Base-by-base conservation (phyloP, 2,888 invertebrate genomes). In the Gymnocheta viridis region DNA sequence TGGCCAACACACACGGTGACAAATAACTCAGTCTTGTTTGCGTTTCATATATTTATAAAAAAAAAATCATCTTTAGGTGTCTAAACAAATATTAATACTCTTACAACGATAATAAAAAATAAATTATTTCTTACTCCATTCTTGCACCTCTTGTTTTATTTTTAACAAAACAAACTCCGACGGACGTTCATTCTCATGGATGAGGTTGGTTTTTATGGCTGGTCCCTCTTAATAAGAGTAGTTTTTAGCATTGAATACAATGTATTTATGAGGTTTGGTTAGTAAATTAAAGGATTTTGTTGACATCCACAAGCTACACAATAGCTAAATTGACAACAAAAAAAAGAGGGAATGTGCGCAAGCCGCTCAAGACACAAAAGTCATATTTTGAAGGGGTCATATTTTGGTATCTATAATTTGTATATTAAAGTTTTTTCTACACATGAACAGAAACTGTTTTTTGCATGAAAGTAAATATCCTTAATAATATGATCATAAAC, bases 271-370 rank as follows among this genome's bases (percentile, higher is more conserved):
- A 41, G 49, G 69, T 81, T 84, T 81, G 67, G 54, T 38, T 38
- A 73, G 69, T 81, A 81, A 84, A 81, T 81, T 77, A 69, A 69
- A 73, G 84, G 77, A 84, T 84, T 81, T 84, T 47, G 14, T 51
- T 54, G 32, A 54, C 54, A 41, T 54, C 29, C 22, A 10, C 19
- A 3, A n/a, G 32, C 14, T 54, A 44, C 10, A 47, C 67, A 67
- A 73, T 60, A 32, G 27, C 0, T 5, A 29, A n/a, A 72, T 27
- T n/a, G 24, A 27, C n/a, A n/a, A n/a, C n/a, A 27, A 27, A 2
- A 0, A 27, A 51, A 19, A n/a, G 47, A 19, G 1, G 9, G 19
- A 14, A 24, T 51, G 12, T 2, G 17, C 5, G 29, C 41, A 64
- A 64, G n/a, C 44, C 9, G 22, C 14, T 12, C 41, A 1, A 0